These are phyloP conservation scores for Lycophotia porphyrea DNA, from an alignment of 2,888 invertebrate species.

Conservation along the genomic window DNA sequence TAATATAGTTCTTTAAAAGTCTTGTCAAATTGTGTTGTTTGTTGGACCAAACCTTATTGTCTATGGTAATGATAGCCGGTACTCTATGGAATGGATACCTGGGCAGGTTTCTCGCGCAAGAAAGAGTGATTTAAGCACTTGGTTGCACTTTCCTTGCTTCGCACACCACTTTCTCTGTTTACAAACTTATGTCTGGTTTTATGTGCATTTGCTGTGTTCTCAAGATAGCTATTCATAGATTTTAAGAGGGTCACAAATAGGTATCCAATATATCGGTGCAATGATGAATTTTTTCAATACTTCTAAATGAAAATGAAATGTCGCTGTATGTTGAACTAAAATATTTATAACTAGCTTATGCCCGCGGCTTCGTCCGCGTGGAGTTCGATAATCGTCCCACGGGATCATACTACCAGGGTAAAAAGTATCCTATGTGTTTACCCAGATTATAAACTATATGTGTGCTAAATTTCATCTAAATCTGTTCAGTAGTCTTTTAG, in stretches of 20 bases:
- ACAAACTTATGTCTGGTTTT: conserved; percentile 25
- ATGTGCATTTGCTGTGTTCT: neutral
- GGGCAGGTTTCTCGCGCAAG: conserved; percentile 52
- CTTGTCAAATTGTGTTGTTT: neutral
- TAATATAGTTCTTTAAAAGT: neutral
- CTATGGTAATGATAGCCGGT: neutral
- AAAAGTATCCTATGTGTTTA: too few relatives aligned
- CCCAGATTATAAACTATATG: too few relatives aligned
- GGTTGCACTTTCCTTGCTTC: conserved; percentile 53
- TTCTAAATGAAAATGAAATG: neutral
- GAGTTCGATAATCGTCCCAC: too few relatives aligned
- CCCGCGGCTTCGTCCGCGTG: too few relatives aligned
- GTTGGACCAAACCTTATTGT: neutral
- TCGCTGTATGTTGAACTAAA: neutral
- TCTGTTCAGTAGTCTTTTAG: too few relatives aligned
- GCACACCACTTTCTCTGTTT: conserved; percentile 58
- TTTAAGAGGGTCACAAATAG: neutral
- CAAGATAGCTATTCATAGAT: neutral
- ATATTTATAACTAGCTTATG: too few relatives aligned
- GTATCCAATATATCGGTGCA: neutral
- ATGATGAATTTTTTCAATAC: neutral
- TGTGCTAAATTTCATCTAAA: too few relatives aligned
- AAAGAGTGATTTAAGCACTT: conserved; percentile 43
- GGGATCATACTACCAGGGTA: too few relatives aligned
- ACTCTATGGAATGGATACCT: conserved; percentile 15